Conservation (phyloP, 2,888 invertebrate genomes). For the Amphimallon solstitiale region DNA sequence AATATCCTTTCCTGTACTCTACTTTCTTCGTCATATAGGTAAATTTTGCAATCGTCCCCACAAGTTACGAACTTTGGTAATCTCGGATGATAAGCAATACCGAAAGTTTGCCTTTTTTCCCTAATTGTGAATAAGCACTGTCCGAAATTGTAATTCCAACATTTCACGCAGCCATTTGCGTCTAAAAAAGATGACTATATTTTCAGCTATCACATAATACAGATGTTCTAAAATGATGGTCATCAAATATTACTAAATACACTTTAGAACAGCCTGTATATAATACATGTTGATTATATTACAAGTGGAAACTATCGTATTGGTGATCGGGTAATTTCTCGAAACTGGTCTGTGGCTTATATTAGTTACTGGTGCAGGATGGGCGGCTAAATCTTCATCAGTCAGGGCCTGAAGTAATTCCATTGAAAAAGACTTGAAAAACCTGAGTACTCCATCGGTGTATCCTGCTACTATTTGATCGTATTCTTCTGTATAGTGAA, state of each 20-base stretch:
- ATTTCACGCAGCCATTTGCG: slow-evolving; percentile 74
- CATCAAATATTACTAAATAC: background rate
- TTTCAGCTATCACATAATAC: background rate
- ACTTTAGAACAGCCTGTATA: background rate
- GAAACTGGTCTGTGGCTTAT: slow-evolving; percentile 71
- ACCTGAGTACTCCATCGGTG: slow-evolving; percentile 68
- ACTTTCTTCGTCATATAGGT: slow-evolving; percentile 76
- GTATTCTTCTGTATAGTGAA: slow-evolving; percentile 71
- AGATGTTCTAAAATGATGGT: slow-evolving; percentile 1
- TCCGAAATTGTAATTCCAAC: slow-evolving; percentile 74
- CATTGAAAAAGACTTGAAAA: slow-evolving; percentile 67
- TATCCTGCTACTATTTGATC: slow-evolving; percentile 71
- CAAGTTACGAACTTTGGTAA: slow-evolving; percentile 69
- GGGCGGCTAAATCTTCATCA: slow-evolving; percentile 67
- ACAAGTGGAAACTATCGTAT: slow-evolving; percentile 70
- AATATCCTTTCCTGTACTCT: slow-evolving; percentile 72
- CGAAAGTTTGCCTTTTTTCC: slow-evolving; percentile 73
- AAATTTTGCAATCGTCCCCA: slow-evolving; percentile 72
- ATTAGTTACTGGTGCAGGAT: slow-evolving; percentile 69
- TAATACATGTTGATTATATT: slow-evolving; percentile 53
- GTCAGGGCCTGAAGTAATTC: slow-evolving; percentile 64
- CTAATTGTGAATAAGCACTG: slow-evolving; percentile 73
- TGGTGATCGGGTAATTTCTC: slow-evolving; percentile 69
- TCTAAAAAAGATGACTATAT: slow-evolving; percentile 62
- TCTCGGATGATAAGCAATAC: slow-evolving; percentile 71